Evolutionary conservation across 2,113 vertebrate genomes (phyloP).

Genomic region (Penelope pileata): DNA sequence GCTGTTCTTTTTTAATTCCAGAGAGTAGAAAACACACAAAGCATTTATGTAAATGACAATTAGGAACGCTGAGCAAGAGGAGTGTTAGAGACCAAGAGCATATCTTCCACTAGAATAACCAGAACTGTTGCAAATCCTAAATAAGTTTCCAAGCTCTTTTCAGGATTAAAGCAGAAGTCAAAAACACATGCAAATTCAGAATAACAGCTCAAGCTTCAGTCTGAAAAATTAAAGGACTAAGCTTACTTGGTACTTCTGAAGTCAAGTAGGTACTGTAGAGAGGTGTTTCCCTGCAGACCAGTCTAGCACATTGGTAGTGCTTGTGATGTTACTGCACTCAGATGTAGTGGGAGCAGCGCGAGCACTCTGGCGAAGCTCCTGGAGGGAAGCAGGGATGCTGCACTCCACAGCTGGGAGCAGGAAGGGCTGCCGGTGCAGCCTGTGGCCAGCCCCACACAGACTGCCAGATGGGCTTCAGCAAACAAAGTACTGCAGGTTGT

Average conservation of each 20-base stretch:
- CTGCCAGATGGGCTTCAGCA: neutral
- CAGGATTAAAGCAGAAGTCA: neutral
- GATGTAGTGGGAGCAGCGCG: neutral
- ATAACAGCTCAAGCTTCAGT: neutral
- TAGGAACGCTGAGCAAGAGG: neutral
- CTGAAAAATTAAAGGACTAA: neutral
- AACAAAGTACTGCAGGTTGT: neutral
- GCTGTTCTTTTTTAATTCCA: neutral
- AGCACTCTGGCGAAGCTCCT: neutral
- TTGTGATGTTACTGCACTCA: neutral
- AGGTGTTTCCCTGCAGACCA: neutral
- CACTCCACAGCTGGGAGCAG: neutral
- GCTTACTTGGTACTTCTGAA: neutral
- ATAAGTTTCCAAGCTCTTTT: neutral
- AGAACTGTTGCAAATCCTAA: neutral
- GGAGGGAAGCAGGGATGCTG: neutral
- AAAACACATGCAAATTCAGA: neutral
- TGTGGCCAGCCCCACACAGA: fast-evolving
- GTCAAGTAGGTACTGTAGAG: neutral
- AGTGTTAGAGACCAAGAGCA: neutral
- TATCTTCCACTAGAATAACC: neutral
- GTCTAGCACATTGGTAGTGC: neutral
- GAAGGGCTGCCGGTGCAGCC: neutral
- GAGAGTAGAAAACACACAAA: neutral
- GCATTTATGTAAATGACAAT: neutral